Evolutionary conservation across 2,888 invertebrate species (phyloP).

Genomic region (Chloroclysta siterata): DNA sequence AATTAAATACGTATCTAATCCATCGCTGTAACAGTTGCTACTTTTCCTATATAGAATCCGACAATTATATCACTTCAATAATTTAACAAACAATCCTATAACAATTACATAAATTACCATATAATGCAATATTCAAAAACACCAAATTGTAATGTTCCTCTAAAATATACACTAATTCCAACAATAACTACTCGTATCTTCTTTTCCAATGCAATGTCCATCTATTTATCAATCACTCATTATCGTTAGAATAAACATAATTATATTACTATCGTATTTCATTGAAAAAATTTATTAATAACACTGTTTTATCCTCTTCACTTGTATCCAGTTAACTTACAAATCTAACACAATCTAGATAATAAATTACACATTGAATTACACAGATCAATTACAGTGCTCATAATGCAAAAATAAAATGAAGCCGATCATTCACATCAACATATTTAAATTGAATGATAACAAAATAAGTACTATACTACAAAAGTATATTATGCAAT

Average conservation of each 20-base stretch:
- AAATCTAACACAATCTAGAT: not conserved
- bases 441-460: no score
- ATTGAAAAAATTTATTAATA: not conserved
- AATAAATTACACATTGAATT: no score
- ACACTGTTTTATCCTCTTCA: not conserved
- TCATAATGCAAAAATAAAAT: no score
- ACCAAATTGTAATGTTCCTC: not conserved
- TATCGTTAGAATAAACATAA: not conserved
- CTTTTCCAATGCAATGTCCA: slow-evolving; percentile 3
- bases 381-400: no score
- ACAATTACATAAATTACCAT: not conserved
- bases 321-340: not conserved
- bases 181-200: not conserved
- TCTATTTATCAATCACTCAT: slow-evolving; percentile 4
- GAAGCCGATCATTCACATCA: no score
- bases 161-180: not conserved
- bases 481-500: no score
- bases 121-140: not conserved
- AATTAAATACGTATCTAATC: not conserved
- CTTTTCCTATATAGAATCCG: not conserved
- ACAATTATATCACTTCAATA: slow-evolving; percentile 1
- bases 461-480: no score
- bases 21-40: slow-evolving; percentile 1
- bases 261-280: not conserved
- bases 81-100: not conserved